Evolutionary conservation across 2,797 vertebrate species (phyloP).

Genomic region (Staurois parvus): DNA sequence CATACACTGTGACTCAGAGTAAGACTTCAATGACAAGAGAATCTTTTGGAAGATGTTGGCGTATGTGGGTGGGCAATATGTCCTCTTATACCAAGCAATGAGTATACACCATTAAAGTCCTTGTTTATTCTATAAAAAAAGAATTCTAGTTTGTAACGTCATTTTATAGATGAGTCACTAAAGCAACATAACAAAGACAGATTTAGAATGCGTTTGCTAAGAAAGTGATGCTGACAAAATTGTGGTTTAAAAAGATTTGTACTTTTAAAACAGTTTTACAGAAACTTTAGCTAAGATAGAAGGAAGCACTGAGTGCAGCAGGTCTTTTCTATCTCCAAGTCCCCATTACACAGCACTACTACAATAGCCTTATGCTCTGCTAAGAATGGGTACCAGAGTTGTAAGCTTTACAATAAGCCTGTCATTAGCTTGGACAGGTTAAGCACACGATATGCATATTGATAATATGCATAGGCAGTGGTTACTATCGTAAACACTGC

Average conservation of each 20-base stretch:
- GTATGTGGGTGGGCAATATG: constrained; percentile 51
- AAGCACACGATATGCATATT: too few relatives aligned
- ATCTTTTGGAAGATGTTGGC: constrained; percentile 36
- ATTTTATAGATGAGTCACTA: constrained; percentile 45
- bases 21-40: constrained; percentile 23
- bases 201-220: not conserved
- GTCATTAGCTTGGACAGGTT: too few relatives aligned
- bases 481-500: too few relatives aligned
- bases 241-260: not conserved
- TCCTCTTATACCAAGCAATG: constrained; percentile 6
- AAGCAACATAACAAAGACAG: constrained; percentile 7
- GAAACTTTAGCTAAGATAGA: too few relatives aligned
- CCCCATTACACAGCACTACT: too few relatives aligned
- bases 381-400: too few relatives aligned
- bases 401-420: too few relatives aligned
- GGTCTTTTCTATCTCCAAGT: too few relatives aligned
- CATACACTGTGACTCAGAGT: constrained; percentile 43
- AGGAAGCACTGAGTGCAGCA: too few relatives aligned
- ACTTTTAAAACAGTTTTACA: not conserved
- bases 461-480: too few relatives aligned
- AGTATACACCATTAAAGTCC: not conserved
- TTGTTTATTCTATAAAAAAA: constrained; percentile 25
- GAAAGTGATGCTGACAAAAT: not conserved
- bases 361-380: too few relatives aligned
- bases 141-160: not conserved